Conservation (phyloP, 1,140 invertebrate genomes). For the Bradynema listronoti region DNA sequence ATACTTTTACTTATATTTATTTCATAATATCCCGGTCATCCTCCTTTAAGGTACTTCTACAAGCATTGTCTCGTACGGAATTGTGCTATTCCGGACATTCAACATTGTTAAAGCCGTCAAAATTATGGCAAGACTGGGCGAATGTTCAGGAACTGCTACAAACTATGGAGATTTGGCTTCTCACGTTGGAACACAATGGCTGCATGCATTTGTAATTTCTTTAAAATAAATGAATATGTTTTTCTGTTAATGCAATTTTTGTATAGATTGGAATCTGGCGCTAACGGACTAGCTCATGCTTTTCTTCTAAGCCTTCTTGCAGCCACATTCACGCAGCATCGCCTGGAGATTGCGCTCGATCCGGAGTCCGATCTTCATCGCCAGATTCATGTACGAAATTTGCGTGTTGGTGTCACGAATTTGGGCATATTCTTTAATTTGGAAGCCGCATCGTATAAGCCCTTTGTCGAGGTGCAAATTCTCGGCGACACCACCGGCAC, state of each 20-base stretch:
- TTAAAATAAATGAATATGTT: no score
- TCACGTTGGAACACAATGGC: slow-evolving; percentile 42
- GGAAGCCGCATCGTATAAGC: slow-evolving; percentile 39
- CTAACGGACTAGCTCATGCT: slow-evolving; percentile 44
- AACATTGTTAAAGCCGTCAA: slow-evolving; percentile 44
- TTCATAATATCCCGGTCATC: no score
- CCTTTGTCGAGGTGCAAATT: slow-evolving; percentile 33
- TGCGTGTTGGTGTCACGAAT: slow-evolving; percentile 15
- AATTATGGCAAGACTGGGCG: slow-evolving; percentile 46
- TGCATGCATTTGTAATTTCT: slow-evolving; percentile 40
- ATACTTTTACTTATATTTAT: no score
- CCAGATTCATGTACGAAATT: slow-evolving; percentile 22
- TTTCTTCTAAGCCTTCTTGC: slow-evolving; percentile 46
- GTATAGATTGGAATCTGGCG: slow-evolving; percentile 41
- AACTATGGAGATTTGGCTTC: slow-evolving; percentile 40
- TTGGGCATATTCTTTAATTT: slow-evolving; percentile 26
- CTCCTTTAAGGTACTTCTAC: no score
- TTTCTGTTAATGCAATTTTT: no score
- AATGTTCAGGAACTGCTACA: slow-evolving; percentile 36
- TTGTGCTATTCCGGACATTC: slow-evolving; percentile 50
- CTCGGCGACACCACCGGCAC: slow-evolving; percentile 1
- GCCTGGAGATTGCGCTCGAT: slow-evolving; percentile 45
- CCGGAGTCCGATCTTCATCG: slow-evolving; percentile 49
- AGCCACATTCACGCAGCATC: slow-evolving; percentile 41
- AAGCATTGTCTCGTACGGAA: slow-evolving; percentile 20